Base-by-base conservation (phyloP, 1,140 invertebrate genomes). In the Stenopsyche tienmushanensis region DNA sequence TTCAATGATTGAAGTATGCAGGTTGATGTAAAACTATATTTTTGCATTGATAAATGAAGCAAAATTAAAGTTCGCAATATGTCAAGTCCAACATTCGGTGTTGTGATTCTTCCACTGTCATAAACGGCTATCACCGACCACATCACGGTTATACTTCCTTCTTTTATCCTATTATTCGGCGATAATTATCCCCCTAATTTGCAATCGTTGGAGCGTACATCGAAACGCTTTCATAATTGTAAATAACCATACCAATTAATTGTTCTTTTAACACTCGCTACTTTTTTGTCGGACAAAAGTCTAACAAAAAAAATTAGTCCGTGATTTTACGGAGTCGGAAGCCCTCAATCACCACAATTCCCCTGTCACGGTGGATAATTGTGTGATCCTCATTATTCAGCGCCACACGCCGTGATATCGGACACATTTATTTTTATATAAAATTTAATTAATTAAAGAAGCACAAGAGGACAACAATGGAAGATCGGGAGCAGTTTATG, bases 211-310 rank as follows among this genome's bases (percentile, higher is more conserved):
- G 59, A 34, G 23, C 64, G 67, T n/a, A 29, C 55, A 62, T 39
- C n/a, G 59, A 67, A 62, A 63, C 49, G 53, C 60, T 57, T 58
- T 53, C 25, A 41, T 66, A 70, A 70, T 70, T 70, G 64, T 59
- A 66, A 70, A 70, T 70, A 64, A 59, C 64, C 58, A 23, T 24
- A 23, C 63, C 15, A 24, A 66, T 65, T 70, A 70, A 70, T 70
- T 70, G 64, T 66, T 66, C 68, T 70, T 70, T 70, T 70, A 70
- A 70, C 68, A 70, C 64, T 64, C 17, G n/a, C n/a, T n/a, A n/a
- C n/a, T n/a, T n/a, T n/a, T n/a, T n/a, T n/a, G n/a, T n/a, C 17
- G 18, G 8, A 34, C 29, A 34, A 34, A 34, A 34, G 29, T 34
- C 13, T 5, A 34, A 13, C 29, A 34, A 7, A 34, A 23, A 53